Conservation (phyloP, 2,113 vertebrate species). For the Xiphorhynchus elegans region DNA sequence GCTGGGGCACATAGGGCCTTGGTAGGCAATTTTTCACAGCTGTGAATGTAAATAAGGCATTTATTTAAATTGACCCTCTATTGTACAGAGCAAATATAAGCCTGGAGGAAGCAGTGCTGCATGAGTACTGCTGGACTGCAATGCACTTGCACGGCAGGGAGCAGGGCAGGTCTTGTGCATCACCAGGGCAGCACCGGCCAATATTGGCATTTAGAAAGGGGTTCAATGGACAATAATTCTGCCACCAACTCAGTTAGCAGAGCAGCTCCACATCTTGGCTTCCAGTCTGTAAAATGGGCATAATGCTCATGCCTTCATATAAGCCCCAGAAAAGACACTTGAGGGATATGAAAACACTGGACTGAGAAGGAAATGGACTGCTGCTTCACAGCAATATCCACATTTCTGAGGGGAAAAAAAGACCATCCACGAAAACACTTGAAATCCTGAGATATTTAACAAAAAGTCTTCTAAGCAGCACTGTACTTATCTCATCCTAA, state of each 20-base stretch:
- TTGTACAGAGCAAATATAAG: not conserved
- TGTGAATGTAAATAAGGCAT: conserved; percentile 34
- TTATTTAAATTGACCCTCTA: conserved; percentile 35
- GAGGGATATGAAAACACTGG: not conserved
- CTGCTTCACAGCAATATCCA: not conserved
- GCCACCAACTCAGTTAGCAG: not conserved
- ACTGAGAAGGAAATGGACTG: not conserved
- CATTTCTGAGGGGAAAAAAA: not conserved
- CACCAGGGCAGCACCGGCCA: not conserved
- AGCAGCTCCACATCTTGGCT: accelerated
- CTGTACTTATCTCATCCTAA: not conserved
- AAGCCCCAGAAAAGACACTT: not conserved
- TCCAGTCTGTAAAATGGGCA: not conserved
- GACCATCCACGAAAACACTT: not conserved
- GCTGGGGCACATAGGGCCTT: conserved; percentile 37
- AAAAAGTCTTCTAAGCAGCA: not conserved
- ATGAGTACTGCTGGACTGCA: not conserved
- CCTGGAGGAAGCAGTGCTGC: not conserved
- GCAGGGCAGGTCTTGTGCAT: not conserved
- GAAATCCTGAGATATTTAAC: not conserved
- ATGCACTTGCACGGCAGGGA: not conserved
- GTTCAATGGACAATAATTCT: not conserved
- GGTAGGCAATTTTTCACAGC: conserved; percentile 33
- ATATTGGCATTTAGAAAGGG: not conserved
- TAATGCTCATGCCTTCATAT: not conserved